These are phyloP conservation scores for Solenopsis fugax DNA, from an alignment of 1,140 invertebrate species.

Conservation along the genomic window DNA sequence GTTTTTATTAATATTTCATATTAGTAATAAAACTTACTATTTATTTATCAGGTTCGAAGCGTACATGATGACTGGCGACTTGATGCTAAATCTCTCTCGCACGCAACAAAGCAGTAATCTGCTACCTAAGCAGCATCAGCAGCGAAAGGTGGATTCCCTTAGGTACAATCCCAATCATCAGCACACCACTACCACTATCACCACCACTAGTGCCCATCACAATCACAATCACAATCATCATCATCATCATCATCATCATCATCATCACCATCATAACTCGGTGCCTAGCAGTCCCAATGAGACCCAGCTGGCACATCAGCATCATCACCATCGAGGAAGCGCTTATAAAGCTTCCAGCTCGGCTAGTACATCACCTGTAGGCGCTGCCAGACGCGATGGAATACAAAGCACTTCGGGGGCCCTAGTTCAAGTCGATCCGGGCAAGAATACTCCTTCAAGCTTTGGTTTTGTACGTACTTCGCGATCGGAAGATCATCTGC, in stretches of 20 bases:
- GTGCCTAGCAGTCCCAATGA: slow-evolving; percentile 94
- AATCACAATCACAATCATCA: slow-evolving; percentile 84
- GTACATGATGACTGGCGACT: slow-evolving; percentile 98
- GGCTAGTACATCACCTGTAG: slow-evolving; percentile 87
- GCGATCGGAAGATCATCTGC: slow-evolving; percentile 94
- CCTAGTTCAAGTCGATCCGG: slow-evolving; percentile 52
- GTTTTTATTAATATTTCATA: background rate
- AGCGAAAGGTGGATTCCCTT: slow-evolving; percentile 89
- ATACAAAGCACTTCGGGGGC: slow-evolving; percentile 74
- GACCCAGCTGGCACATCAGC: slow-evolving; percentile 85
- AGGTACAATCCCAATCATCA: slow-evolving; percentile 86
- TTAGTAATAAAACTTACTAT: slow-evolving; percentile 5
- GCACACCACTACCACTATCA: slow-evolving; percentile 78
- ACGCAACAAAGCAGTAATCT: slow-evolving; percentile 89
- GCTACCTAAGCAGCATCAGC: slow-evolving; percentile 84
- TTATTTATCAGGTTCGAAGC: slow-evolving; percentile 91
- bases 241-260: slow-evolving; percentile 84
- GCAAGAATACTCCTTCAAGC: slow-evolving; percentile 71
- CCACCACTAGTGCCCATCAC: slow-evolving; percentile 86
- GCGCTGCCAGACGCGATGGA: slow-evolving; percentile 85
- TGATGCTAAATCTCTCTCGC: slow-evolving; percentile 96
- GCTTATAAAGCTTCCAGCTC: slow-evolving; percentile 86
- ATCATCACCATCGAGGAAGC: slow-evolving; percentile 79
- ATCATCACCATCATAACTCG: slow-evolving; percentile 89
- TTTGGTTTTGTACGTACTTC: slow-evolving; percentile 91